Conservation (phyloP, 1,140 invertebrate species). For the Alviniconcha marisindica region DNA sequence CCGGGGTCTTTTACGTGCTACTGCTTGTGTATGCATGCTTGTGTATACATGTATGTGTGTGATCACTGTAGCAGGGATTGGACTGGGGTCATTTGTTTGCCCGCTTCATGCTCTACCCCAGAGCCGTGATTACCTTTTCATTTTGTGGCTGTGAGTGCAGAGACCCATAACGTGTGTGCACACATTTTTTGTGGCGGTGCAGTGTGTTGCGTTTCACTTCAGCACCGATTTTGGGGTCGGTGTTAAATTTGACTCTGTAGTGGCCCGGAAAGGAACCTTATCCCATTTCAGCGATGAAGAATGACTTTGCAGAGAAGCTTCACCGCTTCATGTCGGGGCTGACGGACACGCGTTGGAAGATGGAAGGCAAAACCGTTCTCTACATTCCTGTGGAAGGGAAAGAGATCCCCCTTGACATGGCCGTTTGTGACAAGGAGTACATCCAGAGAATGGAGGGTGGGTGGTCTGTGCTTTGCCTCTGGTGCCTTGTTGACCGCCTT, state of each 20-base stretch:
- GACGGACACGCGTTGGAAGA: slow-evolving; percentile 88
- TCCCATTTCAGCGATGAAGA: slow-evolving; percentile 80
- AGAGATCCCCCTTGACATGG: slow-evolving; percentile 79
- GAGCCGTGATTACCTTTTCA: too few relatives aligned
- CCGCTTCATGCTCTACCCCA: too few relatives aligned
- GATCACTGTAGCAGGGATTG: too few relatives aligned
- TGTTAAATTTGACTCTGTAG: neutral
- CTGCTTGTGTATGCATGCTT: too few relatives aligned
- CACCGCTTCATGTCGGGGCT: slow-evolving; percentile 87
- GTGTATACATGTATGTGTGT: too few relatives aligned
- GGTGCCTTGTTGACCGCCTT: too few relatives aligned
- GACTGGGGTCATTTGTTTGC: too few relatives aligned
- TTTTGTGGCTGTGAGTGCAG: too few relatives aligned
- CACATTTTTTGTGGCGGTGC: neutral
- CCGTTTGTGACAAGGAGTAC: slow-evolving; percentile 84
- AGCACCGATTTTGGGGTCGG: neutral
- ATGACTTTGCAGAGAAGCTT: slow-evolving; percentile 85
- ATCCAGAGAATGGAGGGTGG: slow-evolving; percentile 88
- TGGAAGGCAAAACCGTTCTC: slow-evolving; percentile 87
- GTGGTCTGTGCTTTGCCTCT: too few relatives aligned
- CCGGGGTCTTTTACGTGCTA: too few relatives aligned
- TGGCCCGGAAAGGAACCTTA: neutral
- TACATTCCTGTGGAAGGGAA: slow-evolving; percentile 87
- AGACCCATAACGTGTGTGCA: too few relatives aligned
- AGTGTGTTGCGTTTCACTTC: neutral